Conservation (phyloP, 1,140 invertebrate species). For the Limonius californicus region DNA sequence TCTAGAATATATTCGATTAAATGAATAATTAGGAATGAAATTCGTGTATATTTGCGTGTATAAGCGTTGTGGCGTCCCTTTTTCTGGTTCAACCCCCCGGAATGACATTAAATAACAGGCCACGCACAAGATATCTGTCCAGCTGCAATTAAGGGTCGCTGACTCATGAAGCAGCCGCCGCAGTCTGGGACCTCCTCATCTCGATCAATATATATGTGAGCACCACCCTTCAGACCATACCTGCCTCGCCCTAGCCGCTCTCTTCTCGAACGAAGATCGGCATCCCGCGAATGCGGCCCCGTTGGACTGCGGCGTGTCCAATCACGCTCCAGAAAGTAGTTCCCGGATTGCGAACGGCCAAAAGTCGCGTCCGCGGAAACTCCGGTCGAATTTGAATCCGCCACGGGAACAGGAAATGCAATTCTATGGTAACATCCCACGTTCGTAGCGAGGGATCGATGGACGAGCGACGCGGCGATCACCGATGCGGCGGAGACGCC, state of each 20-base stretch:
- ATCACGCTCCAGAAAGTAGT: no score
- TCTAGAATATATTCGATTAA: no score
- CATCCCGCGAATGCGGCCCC: no score
- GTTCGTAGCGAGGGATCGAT: background rate
- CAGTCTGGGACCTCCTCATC: background rate
- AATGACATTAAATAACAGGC: background rate
- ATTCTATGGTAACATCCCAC: background rate
- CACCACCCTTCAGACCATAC: background rate
- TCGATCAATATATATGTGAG: slow-evolving; percentile 5
- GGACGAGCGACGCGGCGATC: background rate
- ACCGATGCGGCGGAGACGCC: slow-evolving; percentile 20
- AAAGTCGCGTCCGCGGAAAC: no score
- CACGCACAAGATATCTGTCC: slow-evolving; percentile 6
- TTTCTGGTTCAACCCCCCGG: background rate
- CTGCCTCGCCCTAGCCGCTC: background rate
- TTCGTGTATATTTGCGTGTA: no score
- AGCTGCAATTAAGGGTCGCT: slow-evolving; percentile 9
- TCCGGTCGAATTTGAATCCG: no score
- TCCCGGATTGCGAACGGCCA: no score
- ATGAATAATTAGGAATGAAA: no score
- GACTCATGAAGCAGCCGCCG: slow-evolving; percentile 8
- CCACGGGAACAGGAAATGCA: background rate
- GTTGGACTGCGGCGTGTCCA: no score
- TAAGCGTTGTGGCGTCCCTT: no score
- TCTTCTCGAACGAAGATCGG: background rate